Conservation (phyloP, 1,140 invertebrate species). For the Rhyzopertha dominica region DNA sequence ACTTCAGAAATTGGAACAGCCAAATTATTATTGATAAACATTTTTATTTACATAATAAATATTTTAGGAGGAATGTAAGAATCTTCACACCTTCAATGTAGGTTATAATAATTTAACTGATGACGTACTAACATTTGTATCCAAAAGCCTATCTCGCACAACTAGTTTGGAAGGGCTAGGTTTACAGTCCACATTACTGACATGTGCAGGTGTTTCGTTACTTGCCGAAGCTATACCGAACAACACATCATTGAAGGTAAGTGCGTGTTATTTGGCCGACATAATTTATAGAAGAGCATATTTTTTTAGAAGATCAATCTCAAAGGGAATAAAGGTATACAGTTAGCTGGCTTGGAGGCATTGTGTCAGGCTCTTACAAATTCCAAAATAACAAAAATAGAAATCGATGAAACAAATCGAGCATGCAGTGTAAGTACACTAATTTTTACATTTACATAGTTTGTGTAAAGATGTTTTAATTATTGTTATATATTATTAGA, state of each 20-base stretch:
- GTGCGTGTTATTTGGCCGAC: not conserved
- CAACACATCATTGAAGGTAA: conserved; percentile 34
- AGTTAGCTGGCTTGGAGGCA: conserved; percentile 31
- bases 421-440: conserved; percentile 35
- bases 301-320: conserved; percentile 40
- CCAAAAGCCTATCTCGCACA: conserved; percentile 23
- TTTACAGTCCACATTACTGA: conserved; percentile 37
- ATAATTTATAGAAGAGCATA: conserved; percentile 2
- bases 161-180: conserved; percentile 35
- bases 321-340: conserved; percentile 41
- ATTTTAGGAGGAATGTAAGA: conserved; percentile 32
- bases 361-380: conserved; percentile 35
- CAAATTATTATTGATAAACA: not conserved
- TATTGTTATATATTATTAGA: no score
- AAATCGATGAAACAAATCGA: conserved; percentile 38
- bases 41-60: conserved; percentile 1
- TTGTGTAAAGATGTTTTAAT: not conserved
- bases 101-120: conserved; percentile 41
- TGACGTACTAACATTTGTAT: conserved; percentile 29
- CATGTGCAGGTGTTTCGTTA: conserved; percentile 30
- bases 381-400: conserved; percentile 36
- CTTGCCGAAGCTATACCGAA: conserved; percentile 30
- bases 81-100: conserved; percentile 38
- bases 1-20: not conserved
- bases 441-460: conserved; percentile 1